A percentile compares a stretch with the other conserved stretches of the same genome.
phyloP scores from a whole-genome alignment of 2,888 invertebrate genomes.

The Agapostemon virescens region DNA sequence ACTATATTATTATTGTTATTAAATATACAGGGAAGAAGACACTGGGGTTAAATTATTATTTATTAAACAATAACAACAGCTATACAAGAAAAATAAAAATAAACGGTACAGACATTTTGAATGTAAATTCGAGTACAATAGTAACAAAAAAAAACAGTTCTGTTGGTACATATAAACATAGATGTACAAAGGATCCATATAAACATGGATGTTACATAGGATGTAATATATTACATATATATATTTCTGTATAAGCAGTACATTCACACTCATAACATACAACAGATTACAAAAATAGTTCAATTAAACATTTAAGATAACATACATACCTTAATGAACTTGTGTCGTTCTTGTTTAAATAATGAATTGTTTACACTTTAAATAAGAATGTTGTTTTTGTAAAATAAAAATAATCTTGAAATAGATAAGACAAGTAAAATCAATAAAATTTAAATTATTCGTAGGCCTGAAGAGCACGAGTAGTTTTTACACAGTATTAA shows the following conservation, averaged over 20 bases:
- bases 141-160: constrained; percentile 13
- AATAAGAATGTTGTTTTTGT: not conserved
- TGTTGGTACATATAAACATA: constrained; percentile 20
- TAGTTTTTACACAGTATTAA: not conserved
- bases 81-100: constrained; percentile 67
- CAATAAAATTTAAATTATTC: not conserved
- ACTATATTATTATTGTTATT: not conserved
- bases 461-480: constrained; percentile 2
- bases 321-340: constrained; percentile 14
- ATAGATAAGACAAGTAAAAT: not conserved
- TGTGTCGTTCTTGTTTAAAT: constrained; percentile 18
- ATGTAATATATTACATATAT: too few species aligned
- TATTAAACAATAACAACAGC: constrained; percentile 75
- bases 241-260: constrained; percentile 33
- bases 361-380: constrained; percentile 13
- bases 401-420: constrained; percentile 2
- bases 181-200: constrained; percentile 10
- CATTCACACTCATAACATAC: constrained; percentile 24
- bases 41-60: constrained; percentile 66
- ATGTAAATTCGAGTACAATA: constrained; percentile 12
- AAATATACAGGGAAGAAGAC: not conserved
- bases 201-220: constrained; percentile 14
- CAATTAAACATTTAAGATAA: constrained; percentile 31
- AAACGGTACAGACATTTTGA: constrained; percentile 26
- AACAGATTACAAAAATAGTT: constrained; percentile 27